Evolutionary conservation across 2,797 vertebrate genomes (phyloP).

Genomic region (Arnoldichthys spilopterus): DNA sequence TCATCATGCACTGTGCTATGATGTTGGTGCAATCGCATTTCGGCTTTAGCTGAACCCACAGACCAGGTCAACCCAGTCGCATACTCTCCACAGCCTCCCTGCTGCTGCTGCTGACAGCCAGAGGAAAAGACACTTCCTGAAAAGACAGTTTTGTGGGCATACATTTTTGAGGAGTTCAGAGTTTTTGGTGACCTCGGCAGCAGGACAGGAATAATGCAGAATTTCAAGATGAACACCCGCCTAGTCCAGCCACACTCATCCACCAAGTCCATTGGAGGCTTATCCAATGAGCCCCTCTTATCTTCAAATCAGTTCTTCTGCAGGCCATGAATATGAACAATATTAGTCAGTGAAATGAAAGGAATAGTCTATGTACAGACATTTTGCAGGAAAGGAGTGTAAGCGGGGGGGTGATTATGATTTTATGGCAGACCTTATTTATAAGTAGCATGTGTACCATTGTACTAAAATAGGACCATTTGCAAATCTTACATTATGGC

Average conservation of each 20-base stretch:
- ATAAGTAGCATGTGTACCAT: background rate
- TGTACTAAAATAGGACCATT: background rate
- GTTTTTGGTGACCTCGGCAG: conserved; percentile 1
- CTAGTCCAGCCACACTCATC: conserved; percentile 19
- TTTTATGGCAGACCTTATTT: background rate
- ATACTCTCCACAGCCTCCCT: background rate
- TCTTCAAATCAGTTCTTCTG: conserved; percentile 36
- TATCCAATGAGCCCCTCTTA: conserved; percentile 1
- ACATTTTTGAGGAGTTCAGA: background rate
- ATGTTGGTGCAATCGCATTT: conserved; percentile 55
- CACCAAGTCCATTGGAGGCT: conserved; percentile 14
- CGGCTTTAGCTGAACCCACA: conserved; percentile 18
- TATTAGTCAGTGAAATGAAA: conserved; percentile 43
- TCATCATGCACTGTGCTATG: conserved; percentile 53
- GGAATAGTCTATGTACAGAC: background rate
- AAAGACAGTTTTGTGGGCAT: conserved; percentile 8
- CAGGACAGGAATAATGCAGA: background rate
- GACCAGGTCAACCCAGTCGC: conserved; percentile 32
- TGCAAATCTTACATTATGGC: background rate
- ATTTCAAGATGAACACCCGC: background rate
- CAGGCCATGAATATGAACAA: conserved; percentile 23
- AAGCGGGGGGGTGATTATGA: background rate
- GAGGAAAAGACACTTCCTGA: conserved; percentile 25
- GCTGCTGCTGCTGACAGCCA: conserved; percentile 17
- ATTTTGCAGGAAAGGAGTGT: background rate